phyloP scores from a whole-genome alignment of 1,140 invertebrate species.

The Pemphigus obesinymphae region DNA sequence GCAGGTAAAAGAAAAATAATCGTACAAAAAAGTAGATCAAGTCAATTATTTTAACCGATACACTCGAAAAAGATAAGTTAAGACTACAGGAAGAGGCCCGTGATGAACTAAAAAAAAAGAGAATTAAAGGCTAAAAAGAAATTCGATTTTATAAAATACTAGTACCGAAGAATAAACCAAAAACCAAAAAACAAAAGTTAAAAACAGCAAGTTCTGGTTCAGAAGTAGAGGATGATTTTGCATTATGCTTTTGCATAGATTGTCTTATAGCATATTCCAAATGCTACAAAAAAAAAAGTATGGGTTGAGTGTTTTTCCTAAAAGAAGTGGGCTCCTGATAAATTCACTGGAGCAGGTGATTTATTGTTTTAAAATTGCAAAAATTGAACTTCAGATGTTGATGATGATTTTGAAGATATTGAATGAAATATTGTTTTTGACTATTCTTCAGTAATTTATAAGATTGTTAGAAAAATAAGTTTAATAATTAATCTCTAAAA shows the following conservation, averaged over 20 bases:
- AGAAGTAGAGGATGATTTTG: neutral
- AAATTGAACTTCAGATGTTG: neutral
- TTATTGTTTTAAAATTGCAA: neutral
- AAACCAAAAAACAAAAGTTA: neutral
- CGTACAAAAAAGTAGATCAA: slow-evolving; percentile 20
- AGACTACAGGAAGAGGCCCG: neutral
- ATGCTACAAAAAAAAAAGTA: neutral
- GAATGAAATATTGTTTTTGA: neutral
- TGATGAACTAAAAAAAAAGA: slow-evolving; percentile 47
- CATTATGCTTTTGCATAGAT: neutral
- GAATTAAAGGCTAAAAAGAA: slow-evolving; percentile 37
- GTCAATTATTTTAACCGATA: slow-evolving; percentile 20
- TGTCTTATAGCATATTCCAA: neutral
- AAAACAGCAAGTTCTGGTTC: neutral
- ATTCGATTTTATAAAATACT: neutral
- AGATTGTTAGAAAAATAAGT: neutral
- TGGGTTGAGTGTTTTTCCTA: slow-evolving; percentile 2
- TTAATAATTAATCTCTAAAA: too few species aligned
- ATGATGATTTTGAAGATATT: neutral
- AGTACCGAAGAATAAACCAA: neutral
- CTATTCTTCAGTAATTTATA: neutral
- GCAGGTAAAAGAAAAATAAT: slow-evolving; percentile 46
- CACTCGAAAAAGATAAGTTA: slow-evolving; percentile 17
- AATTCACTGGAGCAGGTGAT: neutral
- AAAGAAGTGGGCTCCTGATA: neutral